Base-by-base conservation (phyloP, 2,113 vertebrate genomes). In the Tyrannus savana region DNA sequence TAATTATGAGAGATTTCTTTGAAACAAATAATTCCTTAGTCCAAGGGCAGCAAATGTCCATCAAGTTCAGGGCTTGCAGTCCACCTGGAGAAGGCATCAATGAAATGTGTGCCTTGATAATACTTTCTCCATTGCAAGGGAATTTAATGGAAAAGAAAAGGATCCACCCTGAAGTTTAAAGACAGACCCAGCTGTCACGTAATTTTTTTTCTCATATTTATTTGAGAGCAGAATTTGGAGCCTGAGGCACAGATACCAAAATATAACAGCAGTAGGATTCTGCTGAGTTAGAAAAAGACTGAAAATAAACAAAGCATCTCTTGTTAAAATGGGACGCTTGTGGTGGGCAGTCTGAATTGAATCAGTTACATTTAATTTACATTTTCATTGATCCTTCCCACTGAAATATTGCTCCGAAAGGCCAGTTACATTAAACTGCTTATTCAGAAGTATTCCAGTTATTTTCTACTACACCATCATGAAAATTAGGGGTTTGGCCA, bases 71-170 rank as follows among this genome's bases (percentile, higher is more conserved):
- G 84, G 71, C 78, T 93, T 97, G 59, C 74, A 62, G 12, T 82
- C 85, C 95, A 95, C 93, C 95, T 97, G 96, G 92, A 96, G 84
- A 95, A 97, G 83, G 89, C 73, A 93, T 97, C 92, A 85, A 28
- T 94, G 94, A 80, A 76, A 69, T 12, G 15, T 64, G 42, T 84
- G 63, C 68, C 52, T 96, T 94, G 52, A 37, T 90, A 90, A 95
- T 82, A 44, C 90, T 88, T 89, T 96, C 88, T 88, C 87, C 84
- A 71, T 60, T 90, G 69, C 73, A 53, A 84, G 77, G 74, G 78
- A 91, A 85, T 91, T 84, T 67, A 91, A 89, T 63, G 88, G 56
- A 82, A 85, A 94, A 96, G 37, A 84, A 67, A 64, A 85, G 24
- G 17, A 49, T 95, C 55, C 46, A 44, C 31, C 12, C 52, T 76